Conservation (phyloP, 2,113 vertebrate genomes). For the Cygnus buccinator region DNA sequence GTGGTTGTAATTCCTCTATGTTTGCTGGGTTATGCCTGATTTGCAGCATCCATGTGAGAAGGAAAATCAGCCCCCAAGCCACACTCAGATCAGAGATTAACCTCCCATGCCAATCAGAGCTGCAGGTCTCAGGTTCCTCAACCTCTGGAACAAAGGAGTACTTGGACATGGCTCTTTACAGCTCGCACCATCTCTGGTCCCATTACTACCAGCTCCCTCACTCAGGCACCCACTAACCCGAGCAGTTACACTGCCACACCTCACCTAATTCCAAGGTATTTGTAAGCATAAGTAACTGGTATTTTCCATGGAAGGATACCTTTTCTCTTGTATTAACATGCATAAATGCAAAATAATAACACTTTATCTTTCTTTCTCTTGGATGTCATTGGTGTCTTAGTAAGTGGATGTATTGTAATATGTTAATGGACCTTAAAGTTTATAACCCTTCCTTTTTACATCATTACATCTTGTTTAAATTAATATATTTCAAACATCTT, state of each 20-base stretch:
- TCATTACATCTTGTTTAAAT: constrained; percentile 68
- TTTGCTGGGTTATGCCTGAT: neutral
- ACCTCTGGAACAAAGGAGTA: constrained; percentile 17
- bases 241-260: neutral
- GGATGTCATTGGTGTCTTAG: constrained; percentile 71
- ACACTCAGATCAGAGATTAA: neutral
- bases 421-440: constrained; percentile 64
- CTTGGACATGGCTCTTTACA: neutral
- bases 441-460: constrained; percentile 61
- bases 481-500: constrained; percentile 60
- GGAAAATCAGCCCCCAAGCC: neutral
- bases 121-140: neutral
- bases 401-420: constrained; percentile 64
- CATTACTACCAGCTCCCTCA: neutral
- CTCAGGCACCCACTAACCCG: neutral
- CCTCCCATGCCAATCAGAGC: neutral
- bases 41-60: neutral
- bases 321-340: constrained; percentile 25
- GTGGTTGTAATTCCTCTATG: neutral
- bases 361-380: constrained; percentile 67
- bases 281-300: constrained; percentile 15
- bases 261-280: constrained; percentile 22
- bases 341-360: constrained; percentile 64
- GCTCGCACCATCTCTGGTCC: neutral
- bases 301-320: constrained; percentile 38